A percentile compares a stretch with the other conserved stretches of the same genome.
These are phyloP conservation scores for Saturnia japonica DNA, from an alignment of 2,888 invertebrate genomes.

Conservation along the genomic window DNA sequence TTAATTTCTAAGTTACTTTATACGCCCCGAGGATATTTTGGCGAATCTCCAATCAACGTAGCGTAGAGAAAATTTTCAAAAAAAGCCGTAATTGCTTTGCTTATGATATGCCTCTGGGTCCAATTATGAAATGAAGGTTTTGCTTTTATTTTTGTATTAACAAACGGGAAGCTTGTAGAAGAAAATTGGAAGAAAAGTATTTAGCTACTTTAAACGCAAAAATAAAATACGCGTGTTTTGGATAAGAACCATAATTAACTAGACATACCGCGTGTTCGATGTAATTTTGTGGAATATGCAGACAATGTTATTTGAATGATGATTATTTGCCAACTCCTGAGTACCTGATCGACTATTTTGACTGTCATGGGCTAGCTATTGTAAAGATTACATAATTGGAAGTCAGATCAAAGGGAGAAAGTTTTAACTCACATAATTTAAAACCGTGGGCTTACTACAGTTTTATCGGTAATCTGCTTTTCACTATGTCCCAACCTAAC, in stretches of 20 bases:
- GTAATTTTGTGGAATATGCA: not conserved
- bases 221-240: not conserved
- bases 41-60: slow-evolving; percentile 11
- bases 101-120: slow-evolving; percentile 13
- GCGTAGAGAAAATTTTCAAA: not conserved
- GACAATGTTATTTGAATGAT: too few species aligned
- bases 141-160: not conserved
- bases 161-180: not conserved
- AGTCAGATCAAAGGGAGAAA: too few species aligned
- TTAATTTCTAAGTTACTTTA: slow-evolving; percentile 3
- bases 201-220: not conserved
- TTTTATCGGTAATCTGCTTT: too few species aligned
- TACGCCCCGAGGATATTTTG: slow-evolving; percentile 1
- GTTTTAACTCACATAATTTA: too few species aligned
- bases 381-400: not conserved
- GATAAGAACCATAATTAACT: not conserved
- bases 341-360: not conserved
- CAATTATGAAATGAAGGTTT: slow-evolving; percentile 1
- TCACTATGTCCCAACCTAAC: not conserved
- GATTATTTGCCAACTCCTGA: not conserved
- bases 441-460: too few species aligned
- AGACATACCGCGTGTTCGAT: not conserved
- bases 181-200: not conserved
- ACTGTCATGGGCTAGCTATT: not conserved
- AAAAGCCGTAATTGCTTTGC: slow-evolving; percentile 13